These are phyloP conservation scores for Theocolax elegans DNA, from an alignment of 1,140 invertebrate genomes.

Conservation along the genomic window DNA sequence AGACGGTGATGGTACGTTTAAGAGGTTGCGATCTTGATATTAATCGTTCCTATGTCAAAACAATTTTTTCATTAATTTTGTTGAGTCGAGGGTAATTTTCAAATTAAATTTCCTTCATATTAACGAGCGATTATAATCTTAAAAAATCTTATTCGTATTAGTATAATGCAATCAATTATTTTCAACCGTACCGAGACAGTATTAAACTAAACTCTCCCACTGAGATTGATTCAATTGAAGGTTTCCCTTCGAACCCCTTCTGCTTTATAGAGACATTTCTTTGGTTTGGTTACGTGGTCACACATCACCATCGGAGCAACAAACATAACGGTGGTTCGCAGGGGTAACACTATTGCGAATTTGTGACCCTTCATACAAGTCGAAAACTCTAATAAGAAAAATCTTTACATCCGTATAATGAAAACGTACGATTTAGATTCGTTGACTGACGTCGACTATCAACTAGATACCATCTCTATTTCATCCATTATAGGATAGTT, in stretches of 20 bases:
- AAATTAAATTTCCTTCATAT: constrained; percentile 11
- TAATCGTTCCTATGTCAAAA: no score
- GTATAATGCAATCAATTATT: constrained; percentile 31
- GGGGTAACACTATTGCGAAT: constrained; percentile 27
- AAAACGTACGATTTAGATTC: no score
- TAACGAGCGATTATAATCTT: constrained; percentile 11
- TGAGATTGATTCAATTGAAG: constrained; percentile 22
- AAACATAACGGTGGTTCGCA: neutral
- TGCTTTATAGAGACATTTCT: neutral
- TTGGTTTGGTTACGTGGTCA: neutral
- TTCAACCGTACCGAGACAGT: neutral
- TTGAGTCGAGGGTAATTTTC: constrained; percentile 30
- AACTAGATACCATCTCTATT: no score
- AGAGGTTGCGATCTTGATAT: no score
- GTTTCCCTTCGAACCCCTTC: constrained; percentile 27
- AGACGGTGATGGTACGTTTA: neutral
- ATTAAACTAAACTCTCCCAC: constrained; percentile 17
- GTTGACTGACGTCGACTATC: no score
- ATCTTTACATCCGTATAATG: no score
- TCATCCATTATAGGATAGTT: no score
- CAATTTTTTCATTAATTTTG: constrained; percentile 32
- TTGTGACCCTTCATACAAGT: constrained; percentile 58
- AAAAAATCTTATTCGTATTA: constrained; percentile 21
- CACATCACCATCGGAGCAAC: neutral
- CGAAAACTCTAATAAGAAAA: no score